These are phyloP conservation scores for Syncerus caffer DNA, from an alignment of 2,797 vertebrate species.

Conservation along the genomic window DNA sequence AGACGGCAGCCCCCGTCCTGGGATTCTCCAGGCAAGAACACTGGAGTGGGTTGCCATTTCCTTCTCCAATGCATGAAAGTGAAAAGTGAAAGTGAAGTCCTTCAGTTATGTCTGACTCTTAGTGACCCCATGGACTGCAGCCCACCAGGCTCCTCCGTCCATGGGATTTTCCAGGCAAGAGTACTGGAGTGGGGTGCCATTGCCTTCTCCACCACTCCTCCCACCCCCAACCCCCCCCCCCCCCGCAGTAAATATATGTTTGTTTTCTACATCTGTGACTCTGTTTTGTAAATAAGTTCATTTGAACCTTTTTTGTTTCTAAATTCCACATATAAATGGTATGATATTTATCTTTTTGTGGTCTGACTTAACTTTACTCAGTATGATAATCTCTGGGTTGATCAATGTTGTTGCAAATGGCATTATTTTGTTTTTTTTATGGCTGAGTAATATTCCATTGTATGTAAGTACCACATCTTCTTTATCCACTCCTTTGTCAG, in stretches of 20 bases:
- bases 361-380: background rate
- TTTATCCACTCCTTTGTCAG: background rate
- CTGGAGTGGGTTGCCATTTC: too few species aligned
- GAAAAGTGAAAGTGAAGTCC: too few species aligned
- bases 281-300: background rate
- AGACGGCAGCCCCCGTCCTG: too few species aligned
- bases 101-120: too few species aligned
- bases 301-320: background rate
- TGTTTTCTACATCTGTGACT: background rate
- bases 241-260: accelerated
- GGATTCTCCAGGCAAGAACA: too few species aligned
- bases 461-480: background rate
- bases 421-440: background rate
- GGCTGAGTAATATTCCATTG: background rate
- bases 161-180: too few species aligned
- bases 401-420: background rate
- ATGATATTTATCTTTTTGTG: background rate
- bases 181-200: too few species aligned
- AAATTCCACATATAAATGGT: background rate
- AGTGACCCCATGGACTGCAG: too few species aligned
- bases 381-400: background rate
- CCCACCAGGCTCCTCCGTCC: too few species aligned
- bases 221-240: accelerated
- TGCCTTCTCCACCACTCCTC: background rate
- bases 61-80: too few species aligned